Evolutionary conservation across 2,888 invertebrate species (phyloP).

Genomic region (Petrolisthes cinctipes): DNA sequence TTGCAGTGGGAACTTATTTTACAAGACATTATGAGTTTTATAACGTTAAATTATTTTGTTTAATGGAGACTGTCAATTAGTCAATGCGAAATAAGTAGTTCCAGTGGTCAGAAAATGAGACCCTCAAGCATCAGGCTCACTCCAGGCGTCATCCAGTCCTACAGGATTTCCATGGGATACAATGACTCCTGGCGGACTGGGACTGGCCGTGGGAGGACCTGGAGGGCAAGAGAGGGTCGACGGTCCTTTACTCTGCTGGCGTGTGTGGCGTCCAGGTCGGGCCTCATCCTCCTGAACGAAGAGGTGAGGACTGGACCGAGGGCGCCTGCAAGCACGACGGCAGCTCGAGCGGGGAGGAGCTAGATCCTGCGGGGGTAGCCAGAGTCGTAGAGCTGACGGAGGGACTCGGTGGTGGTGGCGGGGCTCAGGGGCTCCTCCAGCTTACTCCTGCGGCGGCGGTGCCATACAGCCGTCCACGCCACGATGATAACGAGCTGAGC

Average conservation of each 20-base stretch:
- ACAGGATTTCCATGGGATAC: slow-evolving; percentile 54
- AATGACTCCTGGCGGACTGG: slow-evolving; percentile 51
- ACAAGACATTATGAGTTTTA: neutral
- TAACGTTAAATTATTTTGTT: neutral
- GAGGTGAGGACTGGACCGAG: slow-evolving; percentile 26
- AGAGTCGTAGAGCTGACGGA: slow-evolving; percentile 89
- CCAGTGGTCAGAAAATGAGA: neutral
- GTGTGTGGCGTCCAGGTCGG: neutral
- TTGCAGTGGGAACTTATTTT: neutral
- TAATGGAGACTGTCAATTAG: too few species aligned
- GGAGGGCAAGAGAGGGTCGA: slow-evolving; percentile 28
- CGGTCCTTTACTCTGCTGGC: slow-evolving; percentile 9
- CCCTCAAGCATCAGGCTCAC: neutral
- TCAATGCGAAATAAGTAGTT: neutral
- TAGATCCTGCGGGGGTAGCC: slow-evolving; percentile 66
- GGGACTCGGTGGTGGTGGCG: slow-evolving; percentile 76
- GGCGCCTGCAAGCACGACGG: slow-evolving; percentile 34
- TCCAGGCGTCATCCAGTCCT: neutral
- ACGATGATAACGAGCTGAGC: slow-evolving; percentile 89
- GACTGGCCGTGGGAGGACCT: slow-evolving; percentile 15
- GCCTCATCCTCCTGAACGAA: slow-evolving; percentile 19
- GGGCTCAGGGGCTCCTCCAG: slow-evolving; percentile 74
- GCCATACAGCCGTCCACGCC: slow-evolving; percentile 90
- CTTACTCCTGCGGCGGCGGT: slow-evolving; percentile 75
- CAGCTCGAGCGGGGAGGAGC: slow-evolving; percentile 54